Evolutionary conservation across 2,797 vertebrate genomes (phyloP), one percentile per base, ranked within the genome.

Genomic region (Tadarida brasiliensis): DNA sequence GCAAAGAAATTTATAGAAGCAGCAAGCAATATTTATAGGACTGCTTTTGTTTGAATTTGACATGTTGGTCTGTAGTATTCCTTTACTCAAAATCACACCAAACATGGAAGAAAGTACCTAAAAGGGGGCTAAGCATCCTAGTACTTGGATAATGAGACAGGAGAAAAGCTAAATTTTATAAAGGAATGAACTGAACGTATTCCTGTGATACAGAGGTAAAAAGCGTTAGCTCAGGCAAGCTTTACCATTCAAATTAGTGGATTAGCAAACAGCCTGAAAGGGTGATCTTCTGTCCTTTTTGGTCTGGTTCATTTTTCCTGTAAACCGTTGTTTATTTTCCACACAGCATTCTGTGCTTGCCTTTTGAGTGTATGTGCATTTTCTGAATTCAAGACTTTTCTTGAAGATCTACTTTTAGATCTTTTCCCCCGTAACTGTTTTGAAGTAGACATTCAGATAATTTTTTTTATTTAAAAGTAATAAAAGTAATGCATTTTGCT

Each of bases 1-100:
- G 98, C 95, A 98, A 98, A 98, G 98, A 97, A 98, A 99, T 97
- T 98, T 98, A 98, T 95, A 98, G 98, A 98, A 99, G 97, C 96
- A 97, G 96, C 97, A 98, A 96, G 94, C 97, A 97, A 97, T 98
- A 95, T 98, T 98, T 94, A 96, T 96, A 96, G 98, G 87, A 92
- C 74, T 95, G 49, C 80, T 92, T 89, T 81, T 71, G 86, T 97
- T 97, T 95, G 96, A 97, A 95, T 94, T 97, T 95, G 88, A 92
- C 19, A 89, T 91, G 73, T 67, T 97, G 85, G 97, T 97, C 94
- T 96, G 8, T 11, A 0, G 5, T 68, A 22, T 20, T 93, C 88
- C 96, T 73, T 68, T 98, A 28, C 87, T 47, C 85, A 76, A 92
- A 96, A 92, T 87, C 85, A 17, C 8, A 94, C 61, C 91, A 95